phyloP scores from a whole-genome alignment of 1,140 invertebrate species.

The Ylistrum balloti region DNA sequence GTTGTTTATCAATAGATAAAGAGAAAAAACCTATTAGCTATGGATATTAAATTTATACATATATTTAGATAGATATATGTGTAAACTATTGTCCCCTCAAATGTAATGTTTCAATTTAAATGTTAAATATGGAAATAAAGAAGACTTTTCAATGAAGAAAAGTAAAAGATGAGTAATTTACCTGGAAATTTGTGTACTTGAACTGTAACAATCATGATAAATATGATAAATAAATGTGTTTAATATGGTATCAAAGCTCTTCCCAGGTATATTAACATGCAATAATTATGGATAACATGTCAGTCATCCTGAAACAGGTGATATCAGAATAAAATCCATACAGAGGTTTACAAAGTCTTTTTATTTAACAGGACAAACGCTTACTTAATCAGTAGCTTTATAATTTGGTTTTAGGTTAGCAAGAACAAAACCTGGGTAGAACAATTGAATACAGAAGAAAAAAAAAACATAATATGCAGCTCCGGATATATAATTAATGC shows the following conservation, averaged over 20 bases:
- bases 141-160: neutral
- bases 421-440: neutral
- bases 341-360: too few relatives aligned
- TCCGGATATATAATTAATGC: neutral
- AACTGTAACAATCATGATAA: constrained; percentile 13
- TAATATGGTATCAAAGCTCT: neutral
- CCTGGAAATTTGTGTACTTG: neutral
- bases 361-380: neutral
- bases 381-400: neutral
- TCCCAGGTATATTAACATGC: neutral
- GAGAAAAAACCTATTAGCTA: too few relatives aligned
- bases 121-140: neutral
- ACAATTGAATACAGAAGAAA: neutral
- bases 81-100: neutral
- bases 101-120: neutral
- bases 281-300: neutral
- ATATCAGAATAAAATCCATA: too few relatives aligned
- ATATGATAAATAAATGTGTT: neutral
- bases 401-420: neutral
- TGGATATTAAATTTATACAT: too few relatives aligned
- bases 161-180: neutral
- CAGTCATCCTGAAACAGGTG: too few relatives aligned
- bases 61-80: neutral
- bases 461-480: constrained; percentile 34
- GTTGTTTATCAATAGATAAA: too few relatives aligned